Conservation (phyloP, 1,140 invertebrate genomes). For the Daktulosphaira vitifoliae region DNA sequence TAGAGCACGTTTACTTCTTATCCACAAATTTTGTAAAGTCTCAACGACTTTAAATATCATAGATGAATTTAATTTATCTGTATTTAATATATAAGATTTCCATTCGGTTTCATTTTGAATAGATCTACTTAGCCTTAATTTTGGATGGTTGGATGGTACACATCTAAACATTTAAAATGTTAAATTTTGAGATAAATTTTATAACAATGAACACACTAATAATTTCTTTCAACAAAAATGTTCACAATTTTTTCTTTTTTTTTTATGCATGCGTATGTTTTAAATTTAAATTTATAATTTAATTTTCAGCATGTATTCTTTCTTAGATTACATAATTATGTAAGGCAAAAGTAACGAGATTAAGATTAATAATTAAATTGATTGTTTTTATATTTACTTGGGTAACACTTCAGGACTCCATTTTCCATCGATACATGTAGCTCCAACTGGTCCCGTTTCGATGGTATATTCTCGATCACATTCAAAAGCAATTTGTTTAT, state of each 20-base stretch:
- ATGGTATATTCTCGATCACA: conserved; percentile 85
- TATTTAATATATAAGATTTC: neutral
- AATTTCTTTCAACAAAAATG: too few species aligned
- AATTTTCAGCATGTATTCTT: too few species aligned
- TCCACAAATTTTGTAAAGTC: conserved; percentile 8
- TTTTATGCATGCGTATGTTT: neutral
- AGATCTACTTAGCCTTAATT: conserved; percentile 21
- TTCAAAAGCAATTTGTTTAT: conserved; percentile 94
- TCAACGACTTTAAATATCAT: neutral
- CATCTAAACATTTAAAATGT: conserved; percentile 14
- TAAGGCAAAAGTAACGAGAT: too few species aligned
- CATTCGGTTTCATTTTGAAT: neutral
- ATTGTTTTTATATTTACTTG: conserved; percentile 49
- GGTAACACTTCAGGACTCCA: conserved; percentile 76
- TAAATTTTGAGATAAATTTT: too few species aligned
- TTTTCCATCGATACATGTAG: conserved; percentile 80
- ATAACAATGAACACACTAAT: too few species aligned
- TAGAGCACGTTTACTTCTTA: conserved; percentile 22
- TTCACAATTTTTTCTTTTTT: too few species aligned
- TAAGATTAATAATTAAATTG: too few species aligned
- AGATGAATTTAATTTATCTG: neutral
- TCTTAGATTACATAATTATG: too few species aligned
- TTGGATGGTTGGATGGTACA: neutral
- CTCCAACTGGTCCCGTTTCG: conserved; percentile 69
- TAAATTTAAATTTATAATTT: neutral